Conservation (phyloP, 2,888 invertebrate genomes). For the Amiota mariae region DNA sequence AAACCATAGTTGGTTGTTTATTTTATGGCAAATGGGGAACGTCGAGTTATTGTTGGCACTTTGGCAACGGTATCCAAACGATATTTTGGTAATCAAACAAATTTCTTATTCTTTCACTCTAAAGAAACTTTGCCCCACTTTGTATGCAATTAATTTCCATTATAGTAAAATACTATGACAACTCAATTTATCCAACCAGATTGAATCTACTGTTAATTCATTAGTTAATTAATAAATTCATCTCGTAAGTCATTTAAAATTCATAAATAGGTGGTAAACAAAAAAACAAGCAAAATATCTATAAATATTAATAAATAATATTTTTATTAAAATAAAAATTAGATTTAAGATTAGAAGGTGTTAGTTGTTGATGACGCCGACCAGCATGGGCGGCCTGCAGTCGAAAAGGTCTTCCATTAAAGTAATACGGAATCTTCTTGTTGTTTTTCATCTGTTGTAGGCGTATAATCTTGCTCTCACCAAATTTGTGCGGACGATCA, state of each 20-base stretch:
- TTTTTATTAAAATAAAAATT: constrained; percentile 72
- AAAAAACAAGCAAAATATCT: background rate
- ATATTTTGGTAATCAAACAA: too few relatives aligned
- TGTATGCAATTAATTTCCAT: too few relatives aligned
- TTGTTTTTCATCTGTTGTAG: constrained; percentile 54
- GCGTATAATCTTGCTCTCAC: constrained; percentile 60
- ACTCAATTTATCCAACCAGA: background rate
- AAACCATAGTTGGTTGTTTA: background rate
- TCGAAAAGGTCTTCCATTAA: constrained; percentile 69
- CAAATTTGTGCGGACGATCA: constrained; percentile 7
- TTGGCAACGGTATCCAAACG: constrained; percentile 23
- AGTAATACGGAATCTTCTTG: constrained; percentile 61
- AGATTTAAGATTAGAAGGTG: constrained; percentile 68
- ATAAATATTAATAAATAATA: constrained; percentile 67
- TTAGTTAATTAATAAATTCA: background rate
- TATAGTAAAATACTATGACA: too few relatives aligned
- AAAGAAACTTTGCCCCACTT: background rate
- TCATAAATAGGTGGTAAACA: constrained; percentile 1
- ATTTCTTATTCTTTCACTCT: background rate
- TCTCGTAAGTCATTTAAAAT: background rate
- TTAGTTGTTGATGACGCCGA: constrained; percentile 53
- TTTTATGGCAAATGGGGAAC: background rate
- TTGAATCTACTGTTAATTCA: background rate
- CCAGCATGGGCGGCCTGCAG: constrained; percentile 66
- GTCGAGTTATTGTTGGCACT: constrained; percentile 19